Base-by-base conservation (phyloP, 2,113 vertebrate species). In the Passer domesticus region DNA sequence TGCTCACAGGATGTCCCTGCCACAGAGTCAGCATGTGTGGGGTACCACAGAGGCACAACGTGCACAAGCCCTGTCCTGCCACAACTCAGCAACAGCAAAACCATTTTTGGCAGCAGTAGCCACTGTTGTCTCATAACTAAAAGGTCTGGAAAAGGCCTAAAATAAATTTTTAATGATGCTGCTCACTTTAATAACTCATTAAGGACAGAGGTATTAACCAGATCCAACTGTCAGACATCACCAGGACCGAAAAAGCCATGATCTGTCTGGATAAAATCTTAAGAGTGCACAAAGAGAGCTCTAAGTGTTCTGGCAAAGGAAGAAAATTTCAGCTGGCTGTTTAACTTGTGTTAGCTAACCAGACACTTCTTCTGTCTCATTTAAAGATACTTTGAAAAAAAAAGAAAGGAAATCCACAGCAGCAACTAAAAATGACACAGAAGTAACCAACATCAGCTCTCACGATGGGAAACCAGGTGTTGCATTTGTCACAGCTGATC, bases 131-230 rank as follows among this genome's bases (percentile, higher is more conserved):
- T 70, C 47, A 5, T 20, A 70, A 83, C 3, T 25, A 33, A 55
- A 84, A 47, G 18, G 9, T 28, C 44, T 50, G 21, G 18, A 59
- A 80, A 75, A 73, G 23, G 14, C 16, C 39, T 46, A 46, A 94
- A 87, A 91, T 63, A 70, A 67, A 39, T 33, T 74, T 83, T 70
- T 74, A 75, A n/a, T 78, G 12, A 50, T 67, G 24, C 11, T 56
- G 16, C n/a, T 27, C 10, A 52, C 16, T 87, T 92, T 78, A 91
- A 72, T 60, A 84, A 82, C 62, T 82, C 44, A 44, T 64, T 91
- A 39, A 84, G 28, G 23, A 16, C 3, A 2, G 10, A 81, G 60
- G 39, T 37, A 75, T 43, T 82, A 75, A 27, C 68, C 60, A 74
- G 60, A 91, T 72, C 39, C 63, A 75, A 44, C 39, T 79, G 56